Conservation (phyloP, 2,113 vertebrate species). For the Aegypius monachus region DNA sequence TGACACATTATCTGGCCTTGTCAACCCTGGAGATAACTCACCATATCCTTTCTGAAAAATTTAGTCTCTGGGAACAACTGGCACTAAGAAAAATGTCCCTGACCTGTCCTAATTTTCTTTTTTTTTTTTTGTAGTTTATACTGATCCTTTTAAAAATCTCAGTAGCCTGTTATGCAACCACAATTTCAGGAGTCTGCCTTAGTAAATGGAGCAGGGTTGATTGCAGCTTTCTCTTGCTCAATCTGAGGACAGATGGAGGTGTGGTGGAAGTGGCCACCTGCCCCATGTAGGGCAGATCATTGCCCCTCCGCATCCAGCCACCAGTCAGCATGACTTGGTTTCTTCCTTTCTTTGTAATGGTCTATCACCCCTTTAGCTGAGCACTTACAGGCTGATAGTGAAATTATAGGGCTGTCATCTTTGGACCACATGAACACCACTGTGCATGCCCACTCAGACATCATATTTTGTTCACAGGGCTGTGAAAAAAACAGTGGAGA, state of each 20-base stretch:
- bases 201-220: neutral
- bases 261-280: neutral
- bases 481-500: neutral
- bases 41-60: slow-evolving; percentile 12
- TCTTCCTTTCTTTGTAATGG: neutral
- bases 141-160: neutral
- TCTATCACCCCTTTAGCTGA: neutral
- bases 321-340: neutral
- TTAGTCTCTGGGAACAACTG: neutral
- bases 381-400: neutral
- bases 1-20: neutral
- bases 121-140: neutral
- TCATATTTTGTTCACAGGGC: neutral
- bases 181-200: neutral
- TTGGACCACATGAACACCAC: neutral
- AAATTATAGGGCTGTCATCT: neutral
- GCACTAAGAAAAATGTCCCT: slow-evolving; percentile 5
- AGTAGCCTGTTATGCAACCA: neutral
- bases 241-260: neutral
- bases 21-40: slow-evolving; percentile 28
- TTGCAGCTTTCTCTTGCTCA: neutral
- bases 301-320: neutral
- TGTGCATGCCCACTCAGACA: fast-evolving
- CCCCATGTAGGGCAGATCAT: neutral
- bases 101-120: neutral